These are phyloP conservation scores for Geodia barretti DNA, from an alignment of 37 sponge, comb jelly and placozoan genomes.

Conservation along the genomic window DNA sequence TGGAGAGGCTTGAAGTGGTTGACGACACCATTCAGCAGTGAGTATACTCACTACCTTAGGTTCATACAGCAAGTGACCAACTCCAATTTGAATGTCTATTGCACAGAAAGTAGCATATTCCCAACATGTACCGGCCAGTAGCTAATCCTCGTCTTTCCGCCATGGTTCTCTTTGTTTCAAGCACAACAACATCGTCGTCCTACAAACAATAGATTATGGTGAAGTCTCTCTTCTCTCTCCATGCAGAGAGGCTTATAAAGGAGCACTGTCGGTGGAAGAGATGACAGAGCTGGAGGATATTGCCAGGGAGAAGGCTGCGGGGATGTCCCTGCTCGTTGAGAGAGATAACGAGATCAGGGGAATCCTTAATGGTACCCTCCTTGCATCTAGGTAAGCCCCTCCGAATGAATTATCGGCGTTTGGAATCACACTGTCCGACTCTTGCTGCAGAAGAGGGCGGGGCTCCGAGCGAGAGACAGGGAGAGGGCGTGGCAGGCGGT, in stretches of 20 bases:
- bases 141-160: too few relatives aligned
- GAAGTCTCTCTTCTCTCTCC: too few relatives aligned
- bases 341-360: constrained; percentile 51
- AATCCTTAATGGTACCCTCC: constrained; percentile 37
- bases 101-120: too few relatives aligned
- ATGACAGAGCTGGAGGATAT: constrained; percentile 33
- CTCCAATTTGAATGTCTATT: background rate
- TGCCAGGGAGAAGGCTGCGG: constrained; percentile 33
- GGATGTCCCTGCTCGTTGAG: constrained; percentile 8
- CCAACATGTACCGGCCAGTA: too few relatives aligned
- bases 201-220: too few relatives aligned
- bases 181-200: too few relatives aligned
- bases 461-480: constrained; percentile 16
- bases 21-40: constrained; percentile 32
- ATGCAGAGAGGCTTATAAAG: constrained; percentile 55
- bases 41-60: background rate
- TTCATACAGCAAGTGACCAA: background rate
- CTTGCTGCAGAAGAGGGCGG: background rate
- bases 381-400: background rate
- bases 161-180: too few relatives aligned
- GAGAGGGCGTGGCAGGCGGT: constrained; percentile 48
- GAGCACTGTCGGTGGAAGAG: constrained; percentile 66
- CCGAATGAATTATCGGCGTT: background rate
- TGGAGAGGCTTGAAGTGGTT: constrained; percentile 34
- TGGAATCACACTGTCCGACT: background rate